These are phyloP conservation scores for Eufriesea mexicana DNA, from an alignment of 1,140 invertebrate species.

Conservation along the genomic window DNA sequence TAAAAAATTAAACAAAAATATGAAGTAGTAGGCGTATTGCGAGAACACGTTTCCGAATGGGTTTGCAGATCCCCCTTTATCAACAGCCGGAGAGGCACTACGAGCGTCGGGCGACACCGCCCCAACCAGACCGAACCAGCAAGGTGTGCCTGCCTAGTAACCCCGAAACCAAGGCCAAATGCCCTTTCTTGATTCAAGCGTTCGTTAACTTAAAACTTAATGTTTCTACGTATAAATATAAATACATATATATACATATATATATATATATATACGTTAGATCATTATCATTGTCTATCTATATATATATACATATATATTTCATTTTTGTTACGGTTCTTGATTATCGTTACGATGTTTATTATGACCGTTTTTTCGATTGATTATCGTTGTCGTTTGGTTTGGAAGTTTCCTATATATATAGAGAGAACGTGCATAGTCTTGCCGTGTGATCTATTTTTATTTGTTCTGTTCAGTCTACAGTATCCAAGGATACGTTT, in stretches of 20 bases:
- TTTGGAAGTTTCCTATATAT: slow-evolving; percentile 49
- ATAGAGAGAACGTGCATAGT: slow-evolving; percentile 63
- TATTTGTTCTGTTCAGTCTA: slow-evolving; percentile 31
- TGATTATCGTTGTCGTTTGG: slow-evolving; percentile 46
- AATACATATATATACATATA: slow-evolving; percentile 44
- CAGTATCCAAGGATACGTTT: slow-evolving; percentile 30
- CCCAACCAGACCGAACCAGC: slow-evolving; percentile 83
- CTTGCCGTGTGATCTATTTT: slow-evolving; percentile 56
- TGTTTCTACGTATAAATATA: slow-evolving; percentile 78
- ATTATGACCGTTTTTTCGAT: slow-evolving; percentile 41
- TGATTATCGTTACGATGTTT: slow-evolving; percentile 46
- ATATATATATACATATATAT: slow-evolving; percentile 40
- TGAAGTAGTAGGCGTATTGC: slow-evolving; percentile 62
- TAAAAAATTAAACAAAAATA: slow-evolving; percentile 30
- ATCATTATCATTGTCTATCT: slow-evolving; percentile 61
- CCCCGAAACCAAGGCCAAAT: slow-evolving; percentile 80
- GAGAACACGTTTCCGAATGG: slow-evolving; percentile 81
- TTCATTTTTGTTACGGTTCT: slow-evolving; percentile 55
- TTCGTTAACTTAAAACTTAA: slow-evolving; percentile 81
- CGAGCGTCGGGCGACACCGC: slow-evolving; percentile 82
- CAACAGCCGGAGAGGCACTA: slow-evolving; percentile 83
- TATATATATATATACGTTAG: slow-evolving; percentile 69
- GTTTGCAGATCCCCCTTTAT: slow-evolving; percentile 83
- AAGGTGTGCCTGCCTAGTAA: slow-evolving; percentile 83
- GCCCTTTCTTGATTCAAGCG: slow-evolving; percentile 81